Percentiles rank a stretch among this genome's conserved stretches.
Conservation (phyloP, 2,113 vertebrate genomes). For the Tenebrosternarchus preto region DNA sequence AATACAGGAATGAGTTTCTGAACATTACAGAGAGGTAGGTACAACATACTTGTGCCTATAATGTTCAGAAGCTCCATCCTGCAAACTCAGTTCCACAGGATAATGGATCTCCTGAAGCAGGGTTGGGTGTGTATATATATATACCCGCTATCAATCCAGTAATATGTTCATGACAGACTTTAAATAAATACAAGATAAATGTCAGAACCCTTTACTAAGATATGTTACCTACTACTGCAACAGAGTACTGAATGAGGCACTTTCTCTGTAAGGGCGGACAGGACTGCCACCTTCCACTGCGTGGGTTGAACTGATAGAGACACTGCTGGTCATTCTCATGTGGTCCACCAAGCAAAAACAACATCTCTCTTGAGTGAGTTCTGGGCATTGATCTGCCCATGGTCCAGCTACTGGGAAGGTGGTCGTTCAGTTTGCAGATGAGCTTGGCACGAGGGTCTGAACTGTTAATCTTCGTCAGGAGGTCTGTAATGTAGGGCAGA, state of each 20-base stretch:
- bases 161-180: background rate
- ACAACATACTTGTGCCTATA: too few relatives aligned
- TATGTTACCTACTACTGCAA: conserved; percentile 85
- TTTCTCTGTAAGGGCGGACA: conserved; percentile 80
- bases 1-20: background rate
- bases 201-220: background rate
- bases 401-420: conserved; percentile 78
- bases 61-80: background rate
- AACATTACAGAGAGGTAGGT: too few relatives aligned
- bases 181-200: background rate
- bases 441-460: conserved; percentile 75
- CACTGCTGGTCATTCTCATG: conserved; percentile 82
- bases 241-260: conserved; percentile 85
- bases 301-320: conserved; percentile 81
- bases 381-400: conserved; percentile 55
- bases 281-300: conserved; percentile 78
- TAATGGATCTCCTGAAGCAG: background rate
- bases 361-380: conserved; percentile 74
- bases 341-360: conserved; percentile 83
- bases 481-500: conserved; percentile 76
- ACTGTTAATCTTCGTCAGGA: conserved; percentile 73
- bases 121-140: background rate
- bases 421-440: conserved; percentile 75
- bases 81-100: background rate
- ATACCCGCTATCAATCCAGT: background rate